Evolutionary conservation across 2,113 vertebrate genomes (phyloP).

Genomic region (Pica pica): DNA sequence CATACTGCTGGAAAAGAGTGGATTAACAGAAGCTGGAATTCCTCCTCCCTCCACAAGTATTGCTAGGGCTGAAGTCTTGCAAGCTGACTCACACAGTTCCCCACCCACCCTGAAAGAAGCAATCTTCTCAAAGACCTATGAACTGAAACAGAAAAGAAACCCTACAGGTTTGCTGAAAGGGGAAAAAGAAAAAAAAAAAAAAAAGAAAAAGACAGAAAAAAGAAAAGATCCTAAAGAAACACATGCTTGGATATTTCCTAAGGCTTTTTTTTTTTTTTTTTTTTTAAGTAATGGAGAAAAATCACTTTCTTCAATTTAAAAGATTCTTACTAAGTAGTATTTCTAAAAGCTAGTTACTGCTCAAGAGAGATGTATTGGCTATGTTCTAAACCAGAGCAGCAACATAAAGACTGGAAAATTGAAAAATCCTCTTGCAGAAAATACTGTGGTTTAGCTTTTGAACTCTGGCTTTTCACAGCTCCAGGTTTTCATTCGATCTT

Average conservation of each 20-base stretch:
- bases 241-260: not conserved
- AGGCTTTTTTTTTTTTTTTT: not conserved
- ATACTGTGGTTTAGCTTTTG: not conserved
- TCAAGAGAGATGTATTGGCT: not conserved
- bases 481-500: not conserved
- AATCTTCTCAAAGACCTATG: not conserved
- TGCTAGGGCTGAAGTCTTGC: not conserved
- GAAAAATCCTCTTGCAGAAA: not conserved
- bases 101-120: not conserved
- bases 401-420: not conserved
- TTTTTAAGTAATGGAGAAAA: not conserved
- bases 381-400: not conserved
- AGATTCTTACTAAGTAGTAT: not conserved
- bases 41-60: not conserved
- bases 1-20: not conserved
- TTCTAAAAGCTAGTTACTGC: not conserved
- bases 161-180: not conserved
- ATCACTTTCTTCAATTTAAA: not conserved
- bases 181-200: not conserved
- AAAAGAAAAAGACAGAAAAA: too few species aligned
- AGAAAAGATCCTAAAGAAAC: not conserved
- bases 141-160: not conserved
- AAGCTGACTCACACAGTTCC: slow-evolving; percentile 9
- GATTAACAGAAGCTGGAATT: not conserved
- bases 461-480: not conserved